Conservation (phyloP, 2,113 vertebrate species). For the Microcebus murinus region DNA sequence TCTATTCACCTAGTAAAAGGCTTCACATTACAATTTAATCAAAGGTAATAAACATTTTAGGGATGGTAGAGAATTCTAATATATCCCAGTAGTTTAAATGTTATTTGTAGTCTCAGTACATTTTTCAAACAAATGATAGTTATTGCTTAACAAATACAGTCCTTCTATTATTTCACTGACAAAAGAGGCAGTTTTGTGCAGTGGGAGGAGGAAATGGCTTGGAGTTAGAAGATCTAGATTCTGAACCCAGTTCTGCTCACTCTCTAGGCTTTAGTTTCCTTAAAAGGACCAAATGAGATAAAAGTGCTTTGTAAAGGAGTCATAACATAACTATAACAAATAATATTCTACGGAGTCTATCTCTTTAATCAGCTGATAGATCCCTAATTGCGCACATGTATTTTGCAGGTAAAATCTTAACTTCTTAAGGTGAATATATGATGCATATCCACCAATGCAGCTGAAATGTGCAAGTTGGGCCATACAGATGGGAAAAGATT, state of each 20-base stretch:
- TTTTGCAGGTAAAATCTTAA: slow-evolving; percentile 48
- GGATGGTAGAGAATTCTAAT: too few species aligned
- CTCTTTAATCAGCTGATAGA: neutral
- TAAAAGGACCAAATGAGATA: neutral
- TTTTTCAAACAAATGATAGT: slow-evolving; percentile 46
- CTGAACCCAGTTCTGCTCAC: neutral
- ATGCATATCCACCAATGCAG: neutral
- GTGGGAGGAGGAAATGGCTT: neutral
- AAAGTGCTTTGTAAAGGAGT: neutral
- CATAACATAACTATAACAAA: neutral
- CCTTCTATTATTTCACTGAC: slow-evolving; percentile 26
- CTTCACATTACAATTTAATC: neutral
- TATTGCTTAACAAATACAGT: neutral
- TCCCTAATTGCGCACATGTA: neutral
- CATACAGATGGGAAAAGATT: neutral
- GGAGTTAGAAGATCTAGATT: neutral
- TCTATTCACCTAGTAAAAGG: neutral
- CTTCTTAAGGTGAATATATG: slow-evolving; percentile 3
- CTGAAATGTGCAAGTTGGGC: neutral
- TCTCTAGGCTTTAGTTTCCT: neutral
- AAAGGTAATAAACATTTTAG: neutral
- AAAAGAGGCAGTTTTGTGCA: neutral
- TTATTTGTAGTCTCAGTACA: neutral
- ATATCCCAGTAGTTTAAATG: neutral
- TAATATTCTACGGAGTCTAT: neutral